Base-by-base conservation (phyloP, 2,888 invertebrate genomes). In the Caenorhabditis angaria region DNA sequence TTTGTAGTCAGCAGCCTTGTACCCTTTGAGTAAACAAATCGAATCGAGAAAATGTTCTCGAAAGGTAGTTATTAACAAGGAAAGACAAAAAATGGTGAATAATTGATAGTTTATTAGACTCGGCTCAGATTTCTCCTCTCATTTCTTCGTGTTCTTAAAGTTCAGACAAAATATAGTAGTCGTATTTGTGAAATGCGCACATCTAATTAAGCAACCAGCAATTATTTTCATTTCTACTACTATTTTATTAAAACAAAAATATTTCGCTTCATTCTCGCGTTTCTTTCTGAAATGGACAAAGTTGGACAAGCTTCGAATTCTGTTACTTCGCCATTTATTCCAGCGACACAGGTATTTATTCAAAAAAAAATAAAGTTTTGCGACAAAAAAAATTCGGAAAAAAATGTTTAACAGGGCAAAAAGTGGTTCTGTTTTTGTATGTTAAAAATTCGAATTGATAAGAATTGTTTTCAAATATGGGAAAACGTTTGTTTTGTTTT, bases 1-100 rank as follows among this genome's bases (percentile, higher is more conserved):
- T 41, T 41, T 41, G 41, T 41, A 41, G 41, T 14, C 41, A n/a
- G n/a, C n/a, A n/a, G n/a, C n/a, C n/a, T n/a, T n/a, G n/a, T n/a
- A n/a, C n/a, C 18, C 41, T 41, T 10, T 41, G 41, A 41, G 41
- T 41, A 41, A 41, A 41, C 18, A 41, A 10, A 41, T 3, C 41
- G 14, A 41, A 18, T 41, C 14, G 41, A n/a, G n/a, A n/a, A n/a
- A n/a, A n/a, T n/a, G n/a, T n/a, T n/a, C n/a, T n/a, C n/a, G n/a
- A n/a, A n/a, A n/a, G n/a, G n/a, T n/a, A n/a, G n/a, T n/a, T n/a
- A 41, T 41, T 41, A 41, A 41, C 41, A 41, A 41, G 41, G 41
- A 32, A 41, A 3, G 41, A 41, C 41, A 41, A 41, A 41, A 41
- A 41, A 41, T 18, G n/a, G 18, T 41, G 41, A 41, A 41, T 41